Conservation (phyloP, 1,140 invertebrate species). For the Tetramorium simillimum region DNA sequence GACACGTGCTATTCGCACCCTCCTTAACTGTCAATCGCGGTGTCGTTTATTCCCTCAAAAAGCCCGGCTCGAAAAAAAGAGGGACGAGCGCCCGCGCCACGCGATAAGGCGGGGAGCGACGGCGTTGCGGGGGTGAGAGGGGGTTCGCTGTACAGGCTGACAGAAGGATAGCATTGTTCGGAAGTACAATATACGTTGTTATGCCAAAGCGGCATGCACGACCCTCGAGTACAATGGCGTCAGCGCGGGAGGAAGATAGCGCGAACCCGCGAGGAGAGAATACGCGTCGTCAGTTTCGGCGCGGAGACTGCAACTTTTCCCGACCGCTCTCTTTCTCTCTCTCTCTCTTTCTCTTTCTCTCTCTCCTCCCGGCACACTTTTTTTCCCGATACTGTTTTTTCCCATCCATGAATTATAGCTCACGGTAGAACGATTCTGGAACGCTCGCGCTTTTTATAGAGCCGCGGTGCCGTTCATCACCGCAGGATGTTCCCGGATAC, state of each 20-base stretch:
- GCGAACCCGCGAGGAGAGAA: constrained; percentile 46
- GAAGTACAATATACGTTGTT: constrained; percentile 80
- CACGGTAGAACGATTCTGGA: constrained; percentile 34
- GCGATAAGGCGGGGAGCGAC: constrained; percentile 71
- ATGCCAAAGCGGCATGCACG: constrained; percentile 71
- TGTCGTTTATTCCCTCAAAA: constrained; percentile 52
- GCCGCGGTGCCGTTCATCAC: constrained; percentile 51
- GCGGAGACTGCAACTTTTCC: constrained; percentile 58
- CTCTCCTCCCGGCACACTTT: constrained; percentile 27
- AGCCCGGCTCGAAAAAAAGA: constrained; percentile 69
- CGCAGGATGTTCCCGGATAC: constrained; percentile 37
- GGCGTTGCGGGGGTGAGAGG: neutral
- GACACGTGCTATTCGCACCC: constrained; percentile 40
- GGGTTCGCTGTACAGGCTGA: constrained; percentile 28
- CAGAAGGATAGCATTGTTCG: constrained; percentile 77
- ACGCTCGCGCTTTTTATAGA: constrained; percentile 60
- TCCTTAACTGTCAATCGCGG: constrained; percentile 56
- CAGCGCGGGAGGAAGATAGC: constrained; percentile 60
- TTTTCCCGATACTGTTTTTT: constrained; percentile 63
- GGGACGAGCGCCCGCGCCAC: constrained; percentile 34
- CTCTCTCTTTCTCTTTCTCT: constrained; percentile 50
- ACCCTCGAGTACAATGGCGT: constrained; percentile 74
- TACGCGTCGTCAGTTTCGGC: constrained; percentile 63
- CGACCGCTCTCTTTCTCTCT: constrained; percentile 35
- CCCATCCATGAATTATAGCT: constrained; percentile 75